Evolutionary conservation across 2,113 vertebrate species (phyloP).

Genomic region (Cnemophilus loriae): DNA sequence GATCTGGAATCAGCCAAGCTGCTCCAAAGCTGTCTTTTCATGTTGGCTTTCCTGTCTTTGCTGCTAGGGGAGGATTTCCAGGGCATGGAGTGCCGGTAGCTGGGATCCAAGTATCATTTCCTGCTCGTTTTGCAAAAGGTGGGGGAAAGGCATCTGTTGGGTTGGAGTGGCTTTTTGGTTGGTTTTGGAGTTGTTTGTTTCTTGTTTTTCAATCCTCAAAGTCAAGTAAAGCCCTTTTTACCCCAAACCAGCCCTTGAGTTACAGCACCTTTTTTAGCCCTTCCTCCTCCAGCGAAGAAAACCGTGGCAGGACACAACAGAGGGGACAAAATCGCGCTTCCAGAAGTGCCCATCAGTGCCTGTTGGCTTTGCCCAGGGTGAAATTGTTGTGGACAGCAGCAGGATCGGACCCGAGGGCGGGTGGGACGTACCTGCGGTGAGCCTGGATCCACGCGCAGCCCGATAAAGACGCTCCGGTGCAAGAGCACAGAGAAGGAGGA

Average conservation of each 20-base stretch:
- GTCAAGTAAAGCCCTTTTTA: neutral
- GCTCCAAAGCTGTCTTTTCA: neutral
- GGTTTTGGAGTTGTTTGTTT: neutral
- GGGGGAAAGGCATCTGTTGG: neutral
- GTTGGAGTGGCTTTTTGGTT: neutral
- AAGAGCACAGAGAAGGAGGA: neutral
- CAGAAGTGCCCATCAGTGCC: no score
- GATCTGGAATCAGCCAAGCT: neutral
- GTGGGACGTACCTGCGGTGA: neutral
- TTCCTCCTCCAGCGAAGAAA: neutral
- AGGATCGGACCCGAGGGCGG: neutral
- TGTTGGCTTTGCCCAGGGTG: neutral
- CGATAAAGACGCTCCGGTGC: neutral
- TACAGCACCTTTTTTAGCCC: neutral
- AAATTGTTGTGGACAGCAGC: neutral
- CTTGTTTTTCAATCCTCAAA: neutral
- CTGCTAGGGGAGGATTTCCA: neutral
- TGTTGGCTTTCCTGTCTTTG: neutral
- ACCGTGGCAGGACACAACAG: rapidly evolving
- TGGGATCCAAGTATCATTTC: neutral
- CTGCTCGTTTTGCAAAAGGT: neutral
- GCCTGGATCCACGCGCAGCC: neutral
- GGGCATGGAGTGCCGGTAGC: neutral
- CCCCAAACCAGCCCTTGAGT: neutral
- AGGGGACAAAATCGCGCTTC: neutral